Base-by-base conservation (phyloP, 1,140 invertebrate species). In the Helicoverpa zea region DNA sequence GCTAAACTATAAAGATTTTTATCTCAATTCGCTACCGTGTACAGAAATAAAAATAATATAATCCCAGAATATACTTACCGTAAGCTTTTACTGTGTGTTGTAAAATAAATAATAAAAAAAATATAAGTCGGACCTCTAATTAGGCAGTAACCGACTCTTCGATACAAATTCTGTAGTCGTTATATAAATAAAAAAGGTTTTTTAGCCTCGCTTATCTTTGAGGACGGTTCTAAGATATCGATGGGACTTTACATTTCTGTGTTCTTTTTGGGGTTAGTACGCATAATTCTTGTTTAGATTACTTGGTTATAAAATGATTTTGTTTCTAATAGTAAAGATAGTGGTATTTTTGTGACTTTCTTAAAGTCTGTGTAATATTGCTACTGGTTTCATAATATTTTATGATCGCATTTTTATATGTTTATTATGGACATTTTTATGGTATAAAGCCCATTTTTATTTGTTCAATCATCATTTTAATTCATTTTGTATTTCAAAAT, bases 81-180 rank as follows among this genome's bases (percentile, higher is more conserved):
- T 79, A 79, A 79, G 64, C 76, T 79, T 79, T 79, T 79, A 79
- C 64, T 59, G 76, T 79, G 58, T 52, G 49, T 72, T 72, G 52
- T 72, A 72, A 72, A 70, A 63, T 23, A 2, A 58, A 68, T 61
- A 47, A 75, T 61, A 75, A 30, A 52, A 77, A 47, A 63, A 77
- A 78, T 35, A 68, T 49, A 68, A 18, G 30, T 47, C 11, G 11
- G 16, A 18, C 30, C 18, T 68, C 76, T 79, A 79, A 79, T 79
- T 79, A 79, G 76, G 76, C 64, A 68, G 76, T 79, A 29, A 70
- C 63, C 63, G 63, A 29, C 64, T 78, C 76, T 70, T 59, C 12
- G 76, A 70, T 79, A 79, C 76, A 79, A 79, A 79, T 79, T 79
- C 76, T 79, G 52, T 35, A 23, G 76, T 79, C 76, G 54, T 79